Percentiles rank a stretch among this genome's conserved stretches.
These are phyloP conservation scores for Dynastes grantii DNA, from an alignment of 2,888 invertebrate genomes.

Conservation along the genomic window DNA sequence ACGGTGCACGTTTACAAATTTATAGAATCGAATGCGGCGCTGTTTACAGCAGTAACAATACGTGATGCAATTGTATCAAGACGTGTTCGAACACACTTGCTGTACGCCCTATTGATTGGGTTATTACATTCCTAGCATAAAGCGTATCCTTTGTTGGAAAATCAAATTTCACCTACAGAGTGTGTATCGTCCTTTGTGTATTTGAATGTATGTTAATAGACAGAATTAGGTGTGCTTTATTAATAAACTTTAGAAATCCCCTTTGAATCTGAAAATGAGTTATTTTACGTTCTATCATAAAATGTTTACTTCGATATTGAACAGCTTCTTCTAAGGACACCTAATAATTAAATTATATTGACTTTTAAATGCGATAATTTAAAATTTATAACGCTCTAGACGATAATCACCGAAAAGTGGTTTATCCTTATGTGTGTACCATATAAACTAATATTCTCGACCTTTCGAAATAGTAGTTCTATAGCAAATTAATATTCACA, in stretches of 20 bases:
- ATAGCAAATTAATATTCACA: slow-evolving; percentile 36
- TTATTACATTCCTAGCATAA: neutral
- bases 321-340: neutral
- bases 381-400: neutral
- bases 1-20: neutral
- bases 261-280: neutral
- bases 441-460: slow-evolving; percentile 19
- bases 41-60: neutral
- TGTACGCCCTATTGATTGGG: neutral
- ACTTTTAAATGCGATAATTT: neutral
- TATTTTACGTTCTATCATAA: neutral
- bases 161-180: neutral
- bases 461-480: slow-evolving; percentile 25
- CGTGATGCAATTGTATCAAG: slow-evolving; percentile 1
- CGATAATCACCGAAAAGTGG: neutral
- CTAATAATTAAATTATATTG: neutral
- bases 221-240: too few relatives aligned
- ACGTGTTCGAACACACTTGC: neutral
- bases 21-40: neutral
- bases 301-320: neutral
- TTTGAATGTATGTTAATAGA: too few relatives aligned
- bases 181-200: too few relatives aligned
- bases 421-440: neutral
- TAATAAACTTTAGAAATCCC: too few relatives aligned
- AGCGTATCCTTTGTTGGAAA: neutral